phyloP scores from a whole-genome alignment of 2,113 vertebrate species.

The Corythornis vintsioides region DNA sequence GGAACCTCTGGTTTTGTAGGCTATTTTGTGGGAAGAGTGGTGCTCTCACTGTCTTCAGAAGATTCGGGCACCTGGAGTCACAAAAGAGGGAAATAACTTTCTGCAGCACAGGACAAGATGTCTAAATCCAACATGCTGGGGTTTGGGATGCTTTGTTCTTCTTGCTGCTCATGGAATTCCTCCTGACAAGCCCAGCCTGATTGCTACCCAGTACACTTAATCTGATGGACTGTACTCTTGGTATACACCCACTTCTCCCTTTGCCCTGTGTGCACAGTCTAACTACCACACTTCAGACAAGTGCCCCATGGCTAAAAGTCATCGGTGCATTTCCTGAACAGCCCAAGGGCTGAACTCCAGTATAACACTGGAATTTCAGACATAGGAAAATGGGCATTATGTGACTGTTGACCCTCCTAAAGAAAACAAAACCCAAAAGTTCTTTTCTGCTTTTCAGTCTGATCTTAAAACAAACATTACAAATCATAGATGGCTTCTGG shows the following conservation, averaged over 20 bases:
- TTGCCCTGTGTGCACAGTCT: neutral
- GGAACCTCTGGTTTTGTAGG: neutral
- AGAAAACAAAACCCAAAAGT: neutral
- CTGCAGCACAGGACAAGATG: neutral
- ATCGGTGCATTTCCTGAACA: neutral
- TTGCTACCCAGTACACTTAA: neutral
- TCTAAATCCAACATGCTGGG: neutral
- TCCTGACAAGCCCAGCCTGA: neutral
- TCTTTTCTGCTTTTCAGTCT: neutral
- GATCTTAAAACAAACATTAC: neutral
- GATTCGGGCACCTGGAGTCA: neutral
- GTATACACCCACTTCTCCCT: neutral
- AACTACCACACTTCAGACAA: neutral
- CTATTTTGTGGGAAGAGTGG: neutral
- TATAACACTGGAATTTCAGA: neutral
- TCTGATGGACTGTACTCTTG: neutral
- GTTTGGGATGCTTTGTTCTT: neutral
- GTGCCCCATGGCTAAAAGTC: accelerated
- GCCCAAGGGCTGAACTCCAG: neutral
- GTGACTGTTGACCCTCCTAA: neutral
- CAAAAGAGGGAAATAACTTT: neutral
- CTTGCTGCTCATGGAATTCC: neutral
- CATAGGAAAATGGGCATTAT: neutral
- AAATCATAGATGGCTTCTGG: neutral
- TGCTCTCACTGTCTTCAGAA: neutral